phyloP scores from a whole-genome alignment of 2,113 vertebrate genomes.

The Zapus hudsonius region DNA sequence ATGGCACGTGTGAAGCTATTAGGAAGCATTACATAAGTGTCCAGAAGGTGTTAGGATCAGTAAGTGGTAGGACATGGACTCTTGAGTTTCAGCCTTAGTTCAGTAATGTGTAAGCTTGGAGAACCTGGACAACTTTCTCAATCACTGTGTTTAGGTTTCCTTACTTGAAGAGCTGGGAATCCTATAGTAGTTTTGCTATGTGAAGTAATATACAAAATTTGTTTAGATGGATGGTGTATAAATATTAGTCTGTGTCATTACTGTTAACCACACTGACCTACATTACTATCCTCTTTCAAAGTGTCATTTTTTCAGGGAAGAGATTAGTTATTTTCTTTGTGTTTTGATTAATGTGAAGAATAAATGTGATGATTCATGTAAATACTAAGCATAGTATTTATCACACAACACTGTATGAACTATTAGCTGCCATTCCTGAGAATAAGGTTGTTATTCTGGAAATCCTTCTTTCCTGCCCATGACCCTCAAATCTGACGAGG shows the following conservation, averaged over 20 bases:
- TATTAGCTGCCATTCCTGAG: not conserved
- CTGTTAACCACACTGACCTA: not conserved
- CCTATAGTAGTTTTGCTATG: not conserved
- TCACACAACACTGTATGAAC: not conserved
- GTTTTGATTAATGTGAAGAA: not conserved
- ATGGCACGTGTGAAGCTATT: not conserved
- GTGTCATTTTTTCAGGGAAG: not conserved
- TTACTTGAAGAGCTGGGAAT: not conserved
- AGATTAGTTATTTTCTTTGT: not conserved
- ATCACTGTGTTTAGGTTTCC: not conserved
- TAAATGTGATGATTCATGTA: not conserved
- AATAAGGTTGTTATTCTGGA: not conserved
- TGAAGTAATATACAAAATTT: not conserved
- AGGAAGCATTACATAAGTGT: not conserved
- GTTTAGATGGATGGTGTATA: not conserved
- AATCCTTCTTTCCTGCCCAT: not conserved
- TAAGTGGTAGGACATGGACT: not conserved
- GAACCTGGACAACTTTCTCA: not conserved
- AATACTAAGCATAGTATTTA: not conserved
- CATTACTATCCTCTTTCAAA: not conserved
- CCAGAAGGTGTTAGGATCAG: not conserved
- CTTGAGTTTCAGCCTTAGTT: not conserved
- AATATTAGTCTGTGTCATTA: not conserved
- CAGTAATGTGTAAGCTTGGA: not conserved
- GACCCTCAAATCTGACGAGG: not conserved